A percentile compares a stretch with the other conserved stretches of the same genome.
Conservation (phyloP, 2,888 invertebrate species). For the Tetrapedia diversipes region DNA sequence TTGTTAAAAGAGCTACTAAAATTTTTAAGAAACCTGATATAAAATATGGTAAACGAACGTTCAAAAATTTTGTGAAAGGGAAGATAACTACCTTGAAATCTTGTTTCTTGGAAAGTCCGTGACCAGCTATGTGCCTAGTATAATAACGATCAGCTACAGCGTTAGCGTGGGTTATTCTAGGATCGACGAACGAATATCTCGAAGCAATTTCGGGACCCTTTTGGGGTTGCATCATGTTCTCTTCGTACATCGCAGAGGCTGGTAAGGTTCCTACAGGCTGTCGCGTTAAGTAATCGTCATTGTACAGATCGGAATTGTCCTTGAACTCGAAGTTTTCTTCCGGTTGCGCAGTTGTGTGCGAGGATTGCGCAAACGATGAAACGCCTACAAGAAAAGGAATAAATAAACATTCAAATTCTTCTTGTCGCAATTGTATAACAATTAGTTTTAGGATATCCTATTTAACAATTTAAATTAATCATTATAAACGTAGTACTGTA, state of each 20-base stretch:
- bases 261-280: constrained; percentile 81
- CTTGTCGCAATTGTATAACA: too few species aligned
- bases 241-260: constrained; percentile 81
- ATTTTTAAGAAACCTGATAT: too few species aligned
- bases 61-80: not conserved
- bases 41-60: too few species aligned
- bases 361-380: constrained; percentile 83
- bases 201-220: constrained; percentile 77
- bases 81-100: constrained; percentile 87
- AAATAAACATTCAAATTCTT: not conserved
- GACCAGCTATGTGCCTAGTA: constrained; percentile 84
- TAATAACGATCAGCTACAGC: constrained; percentile 87
- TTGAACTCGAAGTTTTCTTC: constrained; percentile 91
- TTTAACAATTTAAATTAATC: too few species aligned
- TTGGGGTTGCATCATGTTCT: constrained; percentile 75
- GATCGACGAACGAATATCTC: constrained; percentile 85
- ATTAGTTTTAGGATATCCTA: not conserved
- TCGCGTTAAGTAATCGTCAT: constrained; percentile 83
- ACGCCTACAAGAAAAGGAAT: constrained; percentile 74
- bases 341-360: constrained; percentile 76
- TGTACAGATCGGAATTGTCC: constrained; percentile 86
- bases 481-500: not conserved
- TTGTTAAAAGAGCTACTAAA: too few species aligned
- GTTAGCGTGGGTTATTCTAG: constrained; percentile 86
- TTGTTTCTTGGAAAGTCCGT: constrained; percentile 83